Evolutionary conservation across 2,113 vertebrate species (phyloP).

Genomic region (Rhinichthys klamathensis): DNA sequence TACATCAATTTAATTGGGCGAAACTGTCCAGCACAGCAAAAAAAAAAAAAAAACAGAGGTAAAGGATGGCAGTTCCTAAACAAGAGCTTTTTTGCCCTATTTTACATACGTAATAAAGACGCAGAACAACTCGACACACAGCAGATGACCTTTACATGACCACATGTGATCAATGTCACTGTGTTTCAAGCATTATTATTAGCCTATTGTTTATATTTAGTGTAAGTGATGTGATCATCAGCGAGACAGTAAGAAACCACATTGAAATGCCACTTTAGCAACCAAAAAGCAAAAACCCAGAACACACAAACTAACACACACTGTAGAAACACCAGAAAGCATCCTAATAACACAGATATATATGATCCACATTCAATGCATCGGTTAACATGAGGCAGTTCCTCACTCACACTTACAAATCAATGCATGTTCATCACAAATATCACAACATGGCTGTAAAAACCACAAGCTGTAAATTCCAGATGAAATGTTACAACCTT

Average conservation of each 20-base stretch:
- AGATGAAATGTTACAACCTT: too few relatives aligned
- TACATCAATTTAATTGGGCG: conserved; percentile 52
- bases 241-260: not conserved
- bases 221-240: not conserved
- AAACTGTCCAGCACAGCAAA: conserved; percentile 47
- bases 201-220: too few relatives aligned
- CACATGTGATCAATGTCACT: not conserved
- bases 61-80: conserved; percentile 32
- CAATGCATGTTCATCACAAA: too few relatives aligned
- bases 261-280: not conserved
- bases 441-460: too few relatives aligned
- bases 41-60: conserved; percentile 14
- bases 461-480: too few relatives aligned
- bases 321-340: too few relatives aligned
- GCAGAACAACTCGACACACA: not conserved
- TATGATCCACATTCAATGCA: too few relatives aligned
- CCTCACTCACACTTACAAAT: too few relatives aligned
- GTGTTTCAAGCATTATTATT: not conserved
- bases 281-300: too few relatives aligned
- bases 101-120: conserved; percentile 1
- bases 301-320: too few relatives aligned
- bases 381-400: too few relatives aligned
- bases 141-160: not conserved
- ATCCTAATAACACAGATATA: too few relatives aligned
- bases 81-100: not conserved